Evolutionary conservation across 2,797 vertebrate genomes (phyloP).

Genomic region (Synanceia verrucosa): DNA sequence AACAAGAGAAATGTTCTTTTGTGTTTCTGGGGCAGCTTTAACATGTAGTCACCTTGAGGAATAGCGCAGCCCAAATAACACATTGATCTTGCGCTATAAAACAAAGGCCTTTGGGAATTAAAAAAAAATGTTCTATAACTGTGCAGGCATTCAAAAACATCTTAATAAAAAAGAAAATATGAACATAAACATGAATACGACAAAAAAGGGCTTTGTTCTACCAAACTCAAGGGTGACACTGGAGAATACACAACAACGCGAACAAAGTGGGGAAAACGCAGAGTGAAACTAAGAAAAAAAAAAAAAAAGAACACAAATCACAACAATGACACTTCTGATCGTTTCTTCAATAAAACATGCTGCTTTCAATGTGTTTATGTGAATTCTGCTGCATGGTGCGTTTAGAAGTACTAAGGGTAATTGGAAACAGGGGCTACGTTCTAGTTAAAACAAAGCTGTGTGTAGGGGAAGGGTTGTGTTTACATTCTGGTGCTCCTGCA

Average conservation of each 20-base stretch:
- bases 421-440: constrained; percentile 74
- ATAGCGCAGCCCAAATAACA: constrained; percentile 61
- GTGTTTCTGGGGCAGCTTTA: constrained; percentile 68
- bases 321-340: constrained; percentile 52
- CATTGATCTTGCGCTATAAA: constrained; percentile 75
- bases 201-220: constrained; percentile 53
- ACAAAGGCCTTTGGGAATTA: constrained; percentile 60
- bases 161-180: constrained; percentile 59
- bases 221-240: constrained; percentile 55
- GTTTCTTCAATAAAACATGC: constrained; percentile 44
- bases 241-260: constrained; percentile 41
- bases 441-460: constrained; percentile 73
- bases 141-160: constrained; percentile 44
- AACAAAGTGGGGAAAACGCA: constrained; percentile 14
- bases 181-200: constrained; percentile 62
- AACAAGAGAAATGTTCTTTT: constrained; percentile 64
- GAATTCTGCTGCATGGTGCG: constrained; percentile 46
- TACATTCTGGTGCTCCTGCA: constrained; percentile 71
- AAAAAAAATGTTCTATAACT: constrained; percentile 16
- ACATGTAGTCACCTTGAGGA: constrained; percentile 76
- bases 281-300: constrained; percentile 7
- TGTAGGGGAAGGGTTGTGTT: constrained; percentile 69
- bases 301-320: constrained; percentile 47
- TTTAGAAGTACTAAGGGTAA: constrained; percentile 62
- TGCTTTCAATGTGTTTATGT: constrained; percentile 52